Conservation (phyloP, 2,113 vertebrate genomes). For the Scortum barcoo region DNA sequence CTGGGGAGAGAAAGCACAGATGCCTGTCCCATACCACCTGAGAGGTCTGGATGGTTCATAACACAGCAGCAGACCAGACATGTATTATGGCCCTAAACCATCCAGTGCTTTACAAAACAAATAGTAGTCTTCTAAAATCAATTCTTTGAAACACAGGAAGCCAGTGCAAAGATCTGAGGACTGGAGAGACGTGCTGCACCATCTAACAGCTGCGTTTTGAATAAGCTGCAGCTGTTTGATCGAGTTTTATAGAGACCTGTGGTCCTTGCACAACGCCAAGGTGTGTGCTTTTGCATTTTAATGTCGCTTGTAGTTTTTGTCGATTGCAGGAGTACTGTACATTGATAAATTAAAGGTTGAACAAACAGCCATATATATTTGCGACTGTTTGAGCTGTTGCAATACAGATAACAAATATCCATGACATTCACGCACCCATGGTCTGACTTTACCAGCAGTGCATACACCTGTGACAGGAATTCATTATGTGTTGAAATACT, state of each 20-base stretch:
- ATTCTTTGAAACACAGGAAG: conserved; percentile 26
- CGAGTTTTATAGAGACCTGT: conserved; percentile 9
- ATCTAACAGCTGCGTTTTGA: background rate
- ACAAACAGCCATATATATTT: conserved; percentile 15
- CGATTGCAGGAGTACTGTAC: background rate
- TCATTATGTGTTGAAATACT: conserved; percentile 40
- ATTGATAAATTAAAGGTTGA: conserved; percentile 9
- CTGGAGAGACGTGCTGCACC: background rate
- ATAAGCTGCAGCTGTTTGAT: conserved; percentile 25
- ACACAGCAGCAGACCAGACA: conserved; percentile 1
- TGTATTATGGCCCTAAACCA: conserved; percentile 20
- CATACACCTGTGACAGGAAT: conserved; percentile 28
- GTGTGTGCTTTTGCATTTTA: background rate
- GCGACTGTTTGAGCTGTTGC: conserved; percentile 3
- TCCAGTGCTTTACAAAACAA: conserved; percentile 21
- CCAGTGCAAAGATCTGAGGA: conserved; percentile 14
- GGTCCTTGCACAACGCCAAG: background rate
- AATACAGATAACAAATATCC: conserved; percentile 28
- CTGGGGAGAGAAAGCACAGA: background rate
- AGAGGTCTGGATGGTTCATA: conserved; percentile 9
- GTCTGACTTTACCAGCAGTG: background rate
- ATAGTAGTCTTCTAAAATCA: conserved; percentile 24
- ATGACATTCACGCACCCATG: conserved; percentile 8
- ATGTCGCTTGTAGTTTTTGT: conserved; percentile 19
- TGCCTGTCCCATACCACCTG: background rate